A percentile compares a stretch with the other conserved stretches of the same genome.
Conservation (phyloP, 2,888 invertebrate genomes). For the Noctuana brunneofusca region DNA sequence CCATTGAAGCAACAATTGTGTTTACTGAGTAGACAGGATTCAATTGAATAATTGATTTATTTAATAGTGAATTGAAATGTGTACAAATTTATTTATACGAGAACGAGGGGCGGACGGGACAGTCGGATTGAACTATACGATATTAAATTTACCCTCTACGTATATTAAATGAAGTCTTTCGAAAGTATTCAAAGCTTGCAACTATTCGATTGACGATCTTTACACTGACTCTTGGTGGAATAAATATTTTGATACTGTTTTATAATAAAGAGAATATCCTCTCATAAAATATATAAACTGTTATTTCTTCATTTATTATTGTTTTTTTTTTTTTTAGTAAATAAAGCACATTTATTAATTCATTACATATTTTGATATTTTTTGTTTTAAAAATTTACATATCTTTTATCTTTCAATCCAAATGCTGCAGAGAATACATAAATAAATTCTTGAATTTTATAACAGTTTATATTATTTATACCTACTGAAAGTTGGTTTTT, state of each 20-base stretch:
- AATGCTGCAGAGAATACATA: too few relatives aligned
- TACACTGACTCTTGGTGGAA: constrained; percentile 42
- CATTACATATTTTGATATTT: too few relatives aligned
- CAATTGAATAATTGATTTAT: constrained; percentile 57
- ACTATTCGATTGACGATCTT: constrained; percentile 68
- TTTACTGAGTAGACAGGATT: constrained; percentile 20
- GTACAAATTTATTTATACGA: constrained; percentile 60
- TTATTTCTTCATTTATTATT: too few relatives aligned
- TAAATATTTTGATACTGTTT: constrained; percentile 41
- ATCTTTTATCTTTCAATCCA: too few relatives aligned
- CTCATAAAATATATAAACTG: too few relatives aligned
- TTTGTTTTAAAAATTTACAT: too few relatives aligned
- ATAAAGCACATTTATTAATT: too few relatives aligned
- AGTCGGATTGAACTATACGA: constrained; percentile 54
- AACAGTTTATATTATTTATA: too few relatives aligned
- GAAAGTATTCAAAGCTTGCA: constrained; percentile 70
- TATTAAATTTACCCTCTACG: constrained; percentile 67
- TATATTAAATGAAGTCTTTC: constrained; percentile 78
- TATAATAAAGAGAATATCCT: too few relatives aligned
- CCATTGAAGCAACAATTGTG: constrained; percentile 12
- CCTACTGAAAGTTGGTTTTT: too few relatives aligned
- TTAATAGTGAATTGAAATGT: constrained; percentile 55
- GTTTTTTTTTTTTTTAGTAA: too few relatives aligned
- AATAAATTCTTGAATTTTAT: too few relatives aligned
- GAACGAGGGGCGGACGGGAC: constrained; percentile 50